Evolutionary conservation across 2,797 vertebrate genomes (phyloP).

Genomic region (Brachyalestes nurse): DNA sequence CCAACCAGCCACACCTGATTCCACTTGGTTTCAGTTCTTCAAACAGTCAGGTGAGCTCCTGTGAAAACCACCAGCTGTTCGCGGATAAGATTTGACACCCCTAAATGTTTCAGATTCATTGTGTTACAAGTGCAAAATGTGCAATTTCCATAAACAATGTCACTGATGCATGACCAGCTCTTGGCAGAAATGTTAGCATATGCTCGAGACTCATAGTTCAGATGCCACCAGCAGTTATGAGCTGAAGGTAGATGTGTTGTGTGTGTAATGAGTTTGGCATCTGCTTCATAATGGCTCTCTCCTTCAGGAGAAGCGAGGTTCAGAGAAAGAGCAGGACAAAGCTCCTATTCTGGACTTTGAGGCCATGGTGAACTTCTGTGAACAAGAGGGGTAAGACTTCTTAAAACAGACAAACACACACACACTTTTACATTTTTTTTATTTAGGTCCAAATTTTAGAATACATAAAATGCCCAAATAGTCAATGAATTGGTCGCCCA

Average conservation of each 20-base stretch:
- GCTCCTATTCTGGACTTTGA: conserved; percentile 85
- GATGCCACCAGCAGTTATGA: not conserved
- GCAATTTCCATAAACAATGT: not conserved
- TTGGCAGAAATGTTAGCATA: not conserved
- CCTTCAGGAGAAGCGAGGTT: conserved; percentile 86
- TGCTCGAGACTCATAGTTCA: not conserved
- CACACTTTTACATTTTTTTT: not conserved
- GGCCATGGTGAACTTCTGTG: conserved; percentile 90
- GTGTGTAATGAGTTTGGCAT: not conserved
- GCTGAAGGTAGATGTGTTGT: not conserved
- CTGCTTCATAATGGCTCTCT: conserved; percentile 18
- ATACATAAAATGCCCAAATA: not conserved
- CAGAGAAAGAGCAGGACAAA: conserved; percentile 85
- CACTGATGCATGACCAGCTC: not conserved
- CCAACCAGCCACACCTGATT: too few relatives aligned
- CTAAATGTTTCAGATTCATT: too few relatives aligned
- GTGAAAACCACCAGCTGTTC: too few relatives aligned
- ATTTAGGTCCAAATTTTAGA: not conserved
- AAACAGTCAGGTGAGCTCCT: too few relatives aligned
- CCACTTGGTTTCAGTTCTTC: too few relatives aligned
- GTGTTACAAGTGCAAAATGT: too few relatives aligned
- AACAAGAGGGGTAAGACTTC: conserved; percentile 84
- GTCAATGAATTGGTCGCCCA: not conserved
- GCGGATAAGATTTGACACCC: too few relatives aligned
- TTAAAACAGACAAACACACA: not conserved